Evolutionary conservation across 2,797 vertebrate genomes (phyloP).

Genomic region (Hydrocynus forskahlii): DNA sequence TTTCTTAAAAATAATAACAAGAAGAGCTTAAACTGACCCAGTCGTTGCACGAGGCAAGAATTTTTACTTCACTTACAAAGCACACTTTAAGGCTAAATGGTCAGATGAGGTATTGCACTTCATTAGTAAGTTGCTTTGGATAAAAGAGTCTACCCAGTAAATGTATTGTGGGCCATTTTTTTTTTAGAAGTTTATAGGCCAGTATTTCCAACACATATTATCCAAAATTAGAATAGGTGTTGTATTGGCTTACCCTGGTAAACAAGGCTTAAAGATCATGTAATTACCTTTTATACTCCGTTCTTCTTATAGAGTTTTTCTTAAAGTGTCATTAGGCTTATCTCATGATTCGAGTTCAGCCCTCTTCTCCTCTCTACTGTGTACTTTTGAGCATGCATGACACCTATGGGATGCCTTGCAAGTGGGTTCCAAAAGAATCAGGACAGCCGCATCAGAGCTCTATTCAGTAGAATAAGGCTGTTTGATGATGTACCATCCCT

Average conservation of each 20-base stretch:
- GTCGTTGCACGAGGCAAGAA: background rate
- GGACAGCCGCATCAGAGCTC: too few species aligned
- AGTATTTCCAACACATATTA: background rate
- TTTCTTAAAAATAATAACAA: conserved; percentile 21
- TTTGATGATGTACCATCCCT: too few species aligned
- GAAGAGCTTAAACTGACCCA: background rate
- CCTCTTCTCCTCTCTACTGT: background rate
- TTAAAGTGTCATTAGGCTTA: background rate
- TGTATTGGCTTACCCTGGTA: background rate
- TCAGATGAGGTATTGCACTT: background rate
- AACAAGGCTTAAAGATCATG: background rate
- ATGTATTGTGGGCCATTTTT: too few species aligned
- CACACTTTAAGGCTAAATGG: background rate
- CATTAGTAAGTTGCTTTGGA: too few species aligned
- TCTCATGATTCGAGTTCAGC: background rate
- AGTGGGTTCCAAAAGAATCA: too few species aligned
- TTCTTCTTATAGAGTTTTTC: background rate
- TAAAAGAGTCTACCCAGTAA: too few species aligned
- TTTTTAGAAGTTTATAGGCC: background rate
- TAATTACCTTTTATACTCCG: background rate
- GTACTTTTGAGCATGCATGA: background rate
- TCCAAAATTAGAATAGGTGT: background rate
- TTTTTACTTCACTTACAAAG: conserved; percentile 21
- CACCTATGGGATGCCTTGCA: background rate
- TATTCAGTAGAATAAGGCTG: too few species aligned